phyloP scores from a whole-genome alignment of 2,113 vertebrate genomes.

The Barbus barbus region DNA sequence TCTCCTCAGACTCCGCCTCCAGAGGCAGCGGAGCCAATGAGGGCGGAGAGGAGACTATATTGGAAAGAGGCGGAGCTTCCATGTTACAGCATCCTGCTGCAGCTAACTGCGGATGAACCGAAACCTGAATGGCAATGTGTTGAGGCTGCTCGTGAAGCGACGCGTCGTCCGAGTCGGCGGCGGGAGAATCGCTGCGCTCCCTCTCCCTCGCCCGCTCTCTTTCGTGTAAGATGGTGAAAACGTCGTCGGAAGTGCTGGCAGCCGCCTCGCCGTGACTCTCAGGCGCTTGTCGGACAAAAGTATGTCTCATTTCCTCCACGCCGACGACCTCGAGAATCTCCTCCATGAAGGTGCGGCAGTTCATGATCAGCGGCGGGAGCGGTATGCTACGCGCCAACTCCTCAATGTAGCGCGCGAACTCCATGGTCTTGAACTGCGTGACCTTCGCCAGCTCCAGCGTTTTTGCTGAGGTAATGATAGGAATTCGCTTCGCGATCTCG shows the following conservation, averaged over 20 bases:
- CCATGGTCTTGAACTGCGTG: slow-evolving; percentile 99
- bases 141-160: slow-evolving; percentile 90
- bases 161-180: slow-evolving; percentile 87
- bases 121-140: slow-evolving; percentile 96
- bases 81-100: slow-evolving; percentile 65
- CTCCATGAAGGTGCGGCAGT: slow-evolving; percentile 99
- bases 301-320: slow-evolving; percentile 93
- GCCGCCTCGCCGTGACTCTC: slow-evolving; percentile 72
- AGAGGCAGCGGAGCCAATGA: slow-evolving; percentile 12
- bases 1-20: slow-evolving; percentile 43
- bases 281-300: slow-evolving; percentile 83
- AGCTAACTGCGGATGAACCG: slow-evolving; percentile 84
- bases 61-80: slow-evolving; percentile 72
- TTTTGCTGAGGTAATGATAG: slow-evolving; percentile 97
- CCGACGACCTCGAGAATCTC: slow-evolving; percentile 97
- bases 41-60: slow-evolving; percentile 52
- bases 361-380: slow-evolving; percentile 97
- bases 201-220: slow-evolving; percentile 75
- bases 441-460: slow-evolving; percentile 98
- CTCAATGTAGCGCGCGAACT: slow-evolving; percentile 97
- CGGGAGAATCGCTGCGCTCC: slow-evolving; percentile 84
- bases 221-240: slow-evolving; percentile 85
- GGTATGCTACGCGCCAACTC: slow-evolving; percentile 96
- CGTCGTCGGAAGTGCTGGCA: slow-evolving; percentile 72
- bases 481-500: slow-evolving; percentile 97